These are phyloP conservation scores for Callorhinus ursinus DNA, from an alignment of 2,113 vertebrate genomes.

Conservation along the genomic window DNA sequence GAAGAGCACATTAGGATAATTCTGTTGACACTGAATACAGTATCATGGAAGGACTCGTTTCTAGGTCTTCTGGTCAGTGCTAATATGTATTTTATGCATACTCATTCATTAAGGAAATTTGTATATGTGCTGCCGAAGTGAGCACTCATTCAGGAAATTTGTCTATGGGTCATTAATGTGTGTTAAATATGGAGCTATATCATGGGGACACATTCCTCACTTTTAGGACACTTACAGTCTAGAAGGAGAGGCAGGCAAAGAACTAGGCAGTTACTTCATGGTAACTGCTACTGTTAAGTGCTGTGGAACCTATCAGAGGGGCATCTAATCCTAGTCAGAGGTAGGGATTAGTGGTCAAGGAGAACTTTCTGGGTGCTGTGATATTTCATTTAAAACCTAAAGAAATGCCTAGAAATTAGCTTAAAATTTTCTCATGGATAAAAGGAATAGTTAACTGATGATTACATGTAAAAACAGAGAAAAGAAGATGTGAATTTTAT, in stretches of 20 bases:
- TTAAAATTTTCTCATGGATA: not conserved
- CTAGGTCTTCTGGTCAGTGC: not conserved
- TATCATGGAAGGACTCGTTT: not conserved
- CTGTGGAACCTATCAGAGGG: not conserved
- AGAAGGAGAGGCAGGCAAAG: not conserved
- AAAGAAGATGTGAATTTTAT: not conserved
- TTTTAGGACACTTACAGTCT: not conserved
- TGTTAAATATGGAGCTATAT: not conserved
- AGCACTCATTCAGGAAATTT: not conserved
- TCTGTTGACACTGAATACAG: not conserved
- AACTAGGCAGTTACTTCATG: not conserved
- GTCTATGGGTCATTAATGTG: not conserved
- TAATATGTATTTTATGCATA: not conserved
- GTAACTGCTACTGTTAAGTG: not conserved
- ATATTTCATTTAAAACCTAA: not conserved
- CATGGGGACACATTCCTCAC: not conserved
- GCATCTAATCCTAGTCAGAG: not conserved
- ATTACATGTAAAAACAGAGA: not conserved
- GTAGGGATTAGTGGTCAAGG: not conserved
- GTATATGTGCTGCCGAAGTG: no score
- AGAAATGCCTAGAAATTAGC: not conserved
- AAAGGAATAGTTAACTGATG: not conserved
- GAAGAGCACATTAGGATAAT: not conserved
- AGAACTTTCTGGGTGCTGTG: not conserved
- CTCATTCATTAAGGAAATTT: not conserved